Conservation (phyloP, 2,888 invertebrate genomes). For the Heliconius charithonia region DNA sequence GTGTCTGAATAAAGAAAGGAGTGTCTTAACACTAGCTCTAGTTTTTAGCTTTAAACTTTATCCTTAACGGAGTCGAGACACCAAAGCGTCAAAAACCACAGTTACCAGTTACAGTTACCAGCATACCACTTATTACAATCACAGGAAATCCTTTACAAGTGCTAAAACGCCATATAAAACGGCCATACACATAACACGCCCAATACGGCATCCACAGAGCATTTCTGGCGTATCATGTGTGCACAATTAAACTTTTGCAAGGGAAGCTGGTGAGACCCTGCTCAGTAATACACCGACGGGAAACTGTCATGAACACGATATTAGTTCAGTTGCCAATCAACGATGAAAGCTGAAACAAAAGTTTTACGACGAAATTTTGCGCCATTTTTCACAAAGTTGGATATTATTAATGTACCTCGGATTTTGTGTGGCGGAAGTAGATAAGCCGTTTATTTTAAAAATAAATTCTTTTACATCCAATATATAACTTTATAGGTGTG, state of each 20-base stretch:
- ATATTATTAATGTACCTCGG: constrained; percentile 16
- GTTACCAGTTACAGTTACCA: too few species aligned
- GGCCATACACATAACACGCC: background rate
- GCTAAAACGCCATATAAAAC: background rate
- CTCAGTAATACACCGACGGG: constrained; percentile 44
- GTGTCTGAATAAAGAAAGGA: too few species aligned
- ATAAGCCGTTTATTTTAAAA: constrained; percentile 5
- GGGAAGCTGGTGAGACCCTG: constrained; percentile 41
- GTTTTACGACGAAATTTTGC: constrained; percentile 12
- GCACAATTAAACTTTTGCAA: constrained; percentile 67
- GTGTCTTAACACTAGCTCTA: too few species aligned
- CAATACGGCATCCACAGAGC: background rate
- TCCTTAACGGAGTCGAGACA: too few species aligned
- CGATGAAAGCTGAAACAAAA: constrained; percentile 18
- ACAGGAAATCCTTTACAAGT: background rate
- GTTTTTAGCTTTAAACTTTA: too few species aligned
- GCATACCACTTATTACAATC: too few species aligned
- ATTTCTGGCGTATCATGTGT: constrained; percentile 65
- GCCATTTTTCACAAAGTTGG: constrained; percentile 25
- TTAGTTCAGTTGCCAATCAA: constrained; percentile 32
- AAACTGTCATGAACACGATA: constrained; percentile 23
- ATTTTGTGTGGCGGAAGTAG: background rate
- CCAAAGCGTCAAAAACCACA: too few species aligned
- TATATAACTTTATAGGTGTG: background rate
- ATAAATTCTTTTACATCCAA: constrained; percentile 1